Evolutionary conservation across 2,888 invertebrate species (phyloP), one percentile per base, ranked within the genome.

Genomic region (Tortrix viridana): DNA sequence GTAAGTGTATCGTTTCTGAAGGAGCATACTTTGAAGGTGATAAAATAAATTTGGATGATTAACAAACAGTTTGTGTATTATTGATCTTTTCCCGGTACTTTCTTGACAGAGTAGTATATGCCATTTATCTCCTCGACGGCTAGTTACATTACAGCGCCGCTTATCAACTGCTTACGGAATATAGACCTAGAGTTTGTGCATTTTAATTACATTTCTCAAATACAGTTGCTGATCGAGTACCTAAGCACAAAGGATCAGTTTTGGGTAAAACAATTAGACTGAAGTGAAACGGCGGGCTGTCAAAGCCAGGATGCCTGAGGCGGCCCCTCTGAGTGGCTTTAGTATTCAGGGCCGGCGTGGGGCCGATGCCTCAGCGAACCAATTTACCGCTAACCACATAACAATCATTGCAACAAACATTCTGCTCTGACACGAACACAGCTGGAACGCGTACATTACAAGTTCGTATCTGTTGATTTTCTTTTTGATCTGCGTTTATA

Each of bases 281-380:
- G 44, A 37, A 56, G 37, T 19, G 49, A 55, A 55, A 43, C 62
- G 50, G 61, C 37, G 55, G 61, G 49, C 56, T 56, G 56, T 58
- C 63, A 58, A 63, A 58, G 63, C 57, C 63, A 63, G 63, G 58
- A 47, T 43, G 63, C 63, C 58, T 37, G 47, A 18, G 53, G 58
- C 62, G 53, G 52, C 49, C 49, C 20, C 46, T 32, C 41, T 56
- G 22, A 53, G 54, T 44, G 52, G 52, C 41, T 53, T 63, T 58
- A 48, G 63, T 58, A 53, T 53, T 63, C 57, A 43, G 53, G 48
- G 23, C 61, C 23, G 18, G 50, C n/a, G 37, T 26, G 50, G 22
- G 32, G 26, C 48, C 52, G n/a, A 48, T 52, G 58, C 58, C 62
- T 50, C 47, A 53, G 32, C 41, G 63, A 53, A 48, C 20, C 53